These are phyloP conservation scores for Miichthys miiuy DNA, from an alignment of 2,797 vertebrate genomes.

Conservation along the genomic window DNA sequence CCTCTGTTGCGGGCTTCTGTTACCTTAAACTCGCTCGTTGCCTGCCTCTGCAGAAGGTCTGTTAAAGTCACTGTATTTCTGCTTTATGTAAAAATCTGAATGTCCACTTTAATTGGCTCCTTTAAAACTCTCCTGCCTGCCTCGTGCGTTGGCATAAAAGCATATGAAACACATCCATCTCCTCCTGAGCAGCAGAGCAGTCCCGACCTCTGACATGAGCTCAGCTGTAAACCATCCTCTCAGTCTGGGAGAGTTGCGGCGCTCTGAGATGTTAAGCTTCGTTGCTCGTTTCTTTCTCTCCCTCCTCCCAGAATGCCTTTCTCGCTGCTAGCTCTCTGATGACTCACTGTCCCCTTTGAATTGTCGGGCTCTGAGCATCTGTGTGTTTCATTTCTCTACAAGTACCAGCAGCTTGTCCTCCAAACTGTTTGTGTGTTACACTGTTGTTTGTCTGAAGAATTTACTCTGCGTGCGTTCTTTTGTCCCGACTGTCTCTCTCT, in stretches of 20 bases:
- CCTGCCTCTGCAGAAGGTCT: conserved; percentile 40
- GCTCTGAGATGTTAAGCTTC: conserved; percentile 25
- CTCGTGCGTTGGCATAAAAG: conserved; percentile 29
- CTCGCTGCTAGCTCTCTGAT: conserved; percentile 27
- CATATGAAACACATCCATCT: conserved; percentile 37
- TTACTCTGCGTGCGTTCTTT: conserved; percentile 13
- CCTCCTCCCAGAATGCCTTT: conserved; percentile 16
- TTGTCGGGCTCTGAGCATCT: conserved; percentile 50
- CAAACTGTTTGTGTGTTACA: conserved; percentile 6
- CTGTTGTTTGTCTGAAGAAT: conserved; percentile 2
- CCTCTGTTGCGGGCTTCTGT: conserved; percentile 1
- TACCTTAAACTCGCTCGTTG: conserved; percentile 25
- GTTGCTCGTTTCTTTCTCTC: conserved; percentile 16
- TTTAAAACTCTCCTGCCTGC: conserved; percentile 33
- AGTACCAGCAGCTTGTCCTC: conserved; percentile 31
- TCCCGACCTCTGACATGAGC: conserved; percentile 40
- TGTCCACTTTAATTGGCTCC: conserved; percentile 38
- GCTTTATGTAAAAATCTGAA: conserved; percentile 52
- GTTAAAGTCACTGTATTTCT: conserved; percentile 36
- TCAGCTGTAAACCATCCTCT: conserved; percentile 44
- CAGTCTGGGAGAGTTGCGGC: conserved; percentile 10
- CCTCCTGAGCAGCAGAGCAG: conserved; percentile 20
- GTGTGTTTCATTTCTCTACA: conserved; percentile 47
- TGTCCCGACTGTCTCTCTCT: conserved; percentile 19
- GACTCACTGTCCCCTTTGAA: conserved; percentile 52